Percentiles rank a stretch among this genome's conserved stretches.
Conservation (phyloP, 1,140 invertebrate species). For the Eueides isabella region DNA sequence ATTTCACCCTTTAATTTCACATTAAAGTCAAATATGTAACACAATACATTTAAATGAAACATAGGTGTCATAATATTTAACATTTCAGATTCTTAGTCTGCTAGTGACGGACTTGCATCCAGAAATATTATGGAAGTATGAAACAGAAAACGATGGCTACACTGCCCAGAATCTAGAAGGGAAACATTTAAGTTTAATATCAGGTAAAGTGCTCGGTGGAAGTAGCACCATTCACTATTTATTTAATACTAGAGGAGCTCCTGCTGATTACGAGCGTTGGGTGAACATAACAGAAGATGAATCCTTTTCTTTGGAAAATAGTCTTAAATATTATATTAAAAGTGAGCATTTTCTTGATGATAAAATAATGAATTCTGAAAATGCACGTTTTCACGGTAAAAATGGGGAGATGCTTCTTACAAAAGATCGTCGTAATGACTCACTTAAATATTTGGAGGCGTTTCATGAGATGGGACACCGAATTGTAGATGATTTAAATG, state of each 20-base stretch:
- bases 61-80: neutral
- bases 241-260: constrained; percentile 86
- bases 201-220: constrained; percentile 87
- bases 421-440: constrained; percentile 1
- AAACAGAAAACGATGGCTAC: constrained; percentile 80
- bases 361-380: constrained; percentile 28
- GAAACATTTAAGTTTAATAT: constrained; percentile 84
- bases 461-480: constrained; percentile 40
- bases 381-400: constrained; percentile 30
- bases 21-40: no score
- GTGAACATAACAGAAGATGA: constrained; percentile 81
- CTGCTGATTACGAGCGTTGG: constrained; percentile 84
- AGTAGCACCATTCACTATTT: constrained; percentile 89
- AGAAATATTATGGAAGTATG: constrained; percentile 86
- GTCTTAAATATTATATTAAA: constrained; percentile 61
- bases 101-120: constrained; percentile 25
- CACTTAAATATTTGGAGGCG: constrained; percentile 23
- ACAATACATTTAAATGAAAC: no score
- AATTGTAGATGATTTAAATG: constrained; percentile 37
- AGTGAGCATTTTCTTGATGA: constrained; percentile 45
- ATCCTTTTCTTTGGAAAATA: constrained; percentile 88
- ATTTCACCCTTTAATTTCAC: no score
- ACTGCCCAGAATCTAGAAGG: constrained; percentile 82
- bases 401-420: constrained; percentile 35
- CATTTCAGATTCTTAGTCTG: constrained; percentile 40